Evolutionary conservation across 2,888 invertebrate genomes (phyloP).

Genomic region (Acanthosoma haemorrhoidale): DNA sequence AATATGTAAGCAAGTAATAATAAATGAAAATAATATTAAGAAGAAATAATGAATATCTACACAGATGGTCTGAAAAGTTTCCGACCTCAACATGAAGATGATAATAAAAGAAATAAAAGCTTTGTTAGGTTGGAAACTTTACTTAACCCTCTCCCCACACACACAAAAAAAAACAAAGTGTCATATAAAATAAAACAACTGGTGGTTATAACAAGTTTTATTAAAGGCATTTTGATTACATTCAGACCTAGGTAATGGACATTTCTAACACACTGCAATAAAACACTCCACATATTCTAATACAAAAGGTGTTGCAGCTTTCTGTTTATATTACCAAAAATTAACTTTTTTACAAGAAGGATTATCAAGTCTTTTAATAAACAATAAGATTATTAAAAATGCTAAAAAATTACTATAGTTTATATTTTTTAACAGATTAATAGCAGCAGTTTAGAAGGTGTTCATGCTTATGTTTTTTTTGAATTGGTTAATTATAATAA

Average conservation of each 20-base stretch:
- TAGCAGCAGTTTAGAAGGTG: too few species aligned
- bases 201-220: conserved; percentile 6
- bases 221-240: conserved; percentile 14
- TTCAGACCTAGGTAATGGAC: conserved; percentile 14
- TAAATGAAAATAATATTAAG: too few species aligned
- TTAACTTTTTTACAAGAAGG: not conserved
- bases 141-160: too few species aligned
- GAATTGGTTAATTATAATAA: too few species aligned
- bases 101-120: too few species aligned
- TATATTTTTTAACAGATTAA: not conserved
- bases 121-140: too few species aligned
- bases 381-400: not conserved
- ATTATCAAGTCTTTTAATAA: not conserved
- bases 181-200: not conserved
- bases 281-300: conserved; percentile 7
- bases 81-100: too few species aligned
- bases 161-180: not conserved
- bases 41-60: too few species aligned
- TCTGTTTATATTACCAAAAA: not conserved
- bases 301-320: not conserved
- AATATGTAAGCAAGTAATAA: too few species aligned
- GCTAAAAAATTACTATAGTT: not conserved
- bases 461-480: too few species aligned
- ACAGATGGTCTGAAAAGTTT: too few species aligned
- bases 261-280: conserved; percentile 8